These are phyloP conservation scores for Hyperoodon ampullatus DNA, from an alignment of 2,113 vertebrate genomes.

Conservation along the genomic window DNA sequence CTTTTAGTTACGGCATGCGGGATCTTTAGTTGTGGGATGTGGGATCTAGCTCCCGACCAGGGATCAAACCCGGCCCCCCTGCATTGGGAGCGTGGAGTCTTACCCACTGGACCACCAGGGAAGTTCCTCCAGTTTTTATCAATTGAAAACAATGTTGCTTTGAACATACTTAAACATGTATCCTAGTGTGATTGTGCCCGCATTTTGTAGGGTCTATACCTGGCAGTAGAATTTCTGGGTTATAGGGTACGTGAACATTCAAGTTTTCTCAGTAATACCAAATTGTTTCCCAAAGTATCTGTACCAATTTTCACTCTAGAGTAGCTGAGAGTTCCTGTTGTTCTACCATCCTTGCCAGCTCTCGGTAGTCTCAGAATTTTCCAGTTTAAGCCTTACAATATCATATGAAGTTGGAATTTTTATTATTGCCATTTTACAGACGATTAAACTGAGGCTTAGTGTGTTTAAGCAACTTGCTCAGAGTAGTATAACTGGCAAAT, in stretches of 20 bases:
- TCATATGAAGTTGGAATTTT: constrained; percentile 1
- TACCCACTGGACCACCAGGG: no score
- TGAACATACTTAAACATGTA: not conserved
- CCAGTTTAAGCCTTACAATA: constrained; percentile 38
- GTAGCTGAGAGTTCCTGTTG: not conserved
- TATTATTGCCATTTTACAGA: constrained; percentile 26
- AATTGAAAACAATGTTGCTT: not conserved
- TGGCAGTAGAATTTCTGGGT: not conserved
- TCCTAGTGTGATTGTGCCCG: not conserved
- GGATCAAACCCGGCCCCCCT: no score
- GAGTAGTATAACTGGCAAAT: not conserved
- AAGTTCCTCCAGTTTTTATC: not conserved
- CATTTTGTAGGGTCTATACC: not conserved
- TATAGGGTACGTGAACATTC: not conserved
- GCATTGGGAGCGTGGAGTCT: no score
- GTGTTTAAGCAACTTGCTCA: not conserved
- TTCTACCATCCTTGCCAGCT: not conserved
- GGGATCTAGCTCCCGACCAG: no score
- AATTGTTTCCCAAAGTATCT: not conserved
- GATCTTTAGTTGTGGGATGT: no score
- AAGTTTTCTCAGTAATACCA: not conserved
- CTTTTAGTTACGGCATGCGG: no score
- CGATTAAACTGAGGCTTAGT: not conserved
- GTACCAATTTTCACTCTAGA: constrained; percentile 11
- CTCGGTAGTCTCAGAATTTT: not conserved